Base-by-base conservation (phyloP, 2,797 vertebrate species). In the Denticeps clupeoides region DNA sequence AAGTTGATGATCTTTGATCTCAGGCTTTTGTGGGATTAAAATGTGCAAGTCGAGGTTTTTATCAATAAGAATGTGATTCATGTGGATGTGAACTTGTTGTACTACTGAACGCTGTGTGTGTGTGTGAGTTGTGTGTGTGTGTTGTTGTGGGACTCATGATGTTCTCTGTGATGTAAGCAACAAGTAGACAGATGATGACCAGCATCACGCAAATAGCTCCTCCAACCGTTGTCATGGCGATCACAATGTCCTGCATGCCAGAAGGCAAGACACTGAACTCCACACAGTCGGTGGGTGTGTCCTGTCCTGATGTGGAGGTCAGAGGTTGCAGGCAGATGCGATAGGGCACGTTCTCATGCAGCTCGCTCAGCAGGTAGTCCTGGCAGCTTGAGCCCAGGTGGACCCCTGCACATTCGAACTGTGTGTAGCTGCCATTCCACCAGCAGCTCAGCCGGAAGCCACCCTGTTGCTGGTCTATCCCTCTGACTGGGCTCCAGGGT, bases 181-280 rank as follows among this genome's bases (percentile, higher is more conserved):
- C 94, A 24, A 98, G 80, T 55, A 97, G 75, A 70, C 94, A 98
- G 67, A 97, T 98, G 75, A 96, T 88, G 68, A 98, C 94, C 66
- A 97, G 85, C 94, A 97, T 97, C 75, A 97, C 91, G 56, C 94
- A 98, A 71, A 98, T 97, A 58, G 92, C 88, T 37, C 93, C 94
- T 45, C 94, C 94, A 60, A 97, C 93, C 1, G 91, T 91, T 45
- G 93, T 94, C 93, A 97, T 97, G 75, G 94, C 94, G 25, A 98
- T 87, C 9, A 97, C 94, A 61, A 98, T 91, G 62, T 96, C 90
- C 73, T 87, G 89, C 92, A 93, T 90, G 71, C 89, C 88, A 3
- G 85, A 82, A 0, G 88, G 84, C 12, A 88, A 77, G 37, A 91
- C 75, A 13, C 76, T 84, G 56, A 98, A 97, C 73, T 96, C 90